Evolutionary conservation across 2,888 invertebrate genomes (phyloP).

Genomic region (Protonemura montana): DNA sequence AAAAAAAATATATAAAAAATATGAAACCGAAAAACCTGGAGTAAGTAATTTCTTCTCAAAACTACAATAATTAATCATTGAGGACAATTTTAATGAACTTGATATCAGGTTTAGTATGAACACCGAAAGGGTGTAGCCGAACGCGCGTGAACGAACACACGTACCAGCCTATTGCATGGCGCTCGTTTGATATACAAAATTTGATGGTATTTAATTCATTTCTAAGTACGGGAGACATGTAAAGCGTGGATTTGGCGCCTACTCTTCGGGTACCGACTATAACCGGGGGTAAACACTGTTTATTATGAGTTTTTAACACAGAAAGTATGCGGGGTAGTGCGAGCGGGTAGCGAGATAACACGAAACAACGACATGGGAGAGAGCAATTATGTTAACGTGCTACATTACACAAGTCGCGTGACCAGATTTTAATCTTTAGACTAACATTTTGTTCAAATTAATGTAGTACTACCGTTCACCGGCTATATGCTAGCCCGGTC

Average conservation of each 20-base stretch:
- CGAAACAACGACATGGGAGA: neutral
- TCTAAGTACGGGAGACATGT: neutral
- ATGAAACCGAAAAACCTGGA: neutral
- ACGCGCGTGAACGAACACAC: neutral
- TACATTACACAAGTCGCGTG: conserved; percentile 45
- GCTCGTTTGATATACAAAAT: neutral
- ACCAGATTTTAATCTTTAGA: conserved; percentile 45
- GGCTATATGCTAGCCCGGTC: neutral
- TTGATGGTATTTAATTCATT: conserved; percentile 12
- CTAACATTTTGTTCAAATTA: conserved; percentile 46
- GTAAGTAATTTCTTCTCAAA: neutral
- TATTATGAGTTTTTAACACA: conserved; percentile 20
- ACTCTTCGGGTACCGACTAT: neutral
- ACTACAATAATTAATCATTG: neutral
- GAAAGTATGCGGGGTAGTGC: neutral
- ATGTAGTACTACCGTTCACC: conserved; percentile 31
- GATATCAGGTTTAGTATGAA: neutral
- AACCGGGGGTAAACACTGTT: conserved; percentile 22
- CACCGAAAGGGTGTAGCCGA: neutral
- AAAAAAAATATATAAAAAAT: neutral
- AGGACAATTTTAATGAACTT: neutral
- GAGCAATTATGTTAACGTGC: conserved; percentile 46
- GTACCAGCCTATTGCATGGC: neutral
- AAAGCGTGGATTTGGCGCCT: neutral
- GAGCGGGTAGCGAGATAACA: conserved; percentile 14